Evolutionary conservation across 2,113 vertebrate genomes (phyloP).

Genomic region (Colaptes auratus): DNA sequence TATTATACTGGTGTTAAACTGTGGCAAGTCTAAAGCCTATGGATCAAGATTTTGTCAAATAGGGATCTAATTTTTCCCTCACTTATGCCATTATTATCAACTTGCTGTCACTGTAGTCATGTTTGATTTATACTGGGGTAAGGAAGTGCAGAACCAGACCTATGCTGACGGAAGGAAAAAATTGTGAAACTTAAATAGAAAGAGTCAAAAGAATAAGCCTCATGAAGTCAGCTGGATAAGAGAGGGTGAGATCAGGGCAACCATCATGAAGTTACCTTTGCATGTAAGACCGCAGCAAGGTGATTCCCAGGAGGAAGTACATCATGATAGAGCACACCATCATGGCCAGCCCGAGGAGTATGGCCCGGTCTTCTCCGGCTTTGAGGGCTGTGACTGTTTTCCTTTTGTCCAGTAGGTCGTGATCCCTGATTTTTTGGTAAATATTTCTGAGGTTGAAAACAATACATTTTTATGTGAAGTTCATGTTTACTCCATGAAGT

Average conservation of each 20-base stretch:
- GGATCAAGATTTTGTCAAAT: not conserved
- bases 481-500: slow-evolving; percentile 24
- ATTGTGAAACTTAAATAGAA: not conserved
- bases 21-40: not conserved
- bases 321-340: slow-evolving; percentile 91
- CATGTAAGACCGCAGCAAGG: slow-evolving; percentile 89
- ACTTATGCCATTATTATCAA: accelerated
- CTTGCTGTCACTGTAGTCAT: not conserved
- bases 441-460: slow-evolving; percentile 88
- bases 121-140: not conserved
- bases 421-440: slow-evolving; percentile 92
- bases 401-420: slow-evolving; percentile 92
- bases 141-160: not conserved
- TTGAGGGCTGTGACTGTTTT: slow-evolving; percentile 93
- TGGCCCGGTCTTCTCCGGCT: slow-evolving; percentile 93
- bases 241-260: not conserved
- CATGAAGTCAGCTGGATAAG: not conserved
- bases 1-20: not conserved
- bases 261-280: slow-evolving; percentile 80
- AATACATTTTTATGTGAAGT: slow-evolving; percentile 73
- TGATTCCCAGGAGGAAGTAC: slow-evolving; percentile 94
- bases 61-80: not conserved
- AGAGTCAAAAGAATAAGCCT: not conserved
- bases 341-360: slow-evolving; percentile 92
- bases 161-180: not conserved